Evolutionary conservation across 2,888 invertebrate species (phyloP).

Genomic region (Drosophila prolongata): DNA sequence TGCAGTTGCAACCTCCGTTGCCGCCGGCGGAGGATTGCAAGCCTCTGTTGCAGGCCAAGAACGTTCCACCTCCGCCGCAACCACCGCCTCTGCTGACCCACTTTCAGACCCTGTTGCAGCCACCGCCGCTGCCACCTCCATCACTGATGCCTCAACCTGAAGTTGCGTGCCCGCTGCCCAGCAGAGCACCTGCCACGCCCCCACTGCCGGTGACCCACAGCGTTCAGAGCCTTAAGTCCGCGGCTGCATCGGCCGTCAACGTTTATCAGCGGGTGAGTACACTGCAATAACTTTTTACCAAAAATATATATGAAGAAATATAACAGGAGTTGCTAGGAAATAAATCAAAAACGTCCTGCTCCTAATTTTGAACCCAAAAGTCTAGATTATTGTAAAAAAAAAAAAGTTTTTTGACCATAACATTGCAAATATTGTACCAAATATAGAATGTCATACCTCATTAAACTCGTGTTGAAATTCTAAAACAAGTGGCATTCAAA

Average conservation of each 20-base stretch:
- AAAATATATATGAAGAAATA: no score
- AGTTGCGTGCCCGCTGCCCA: slow-evolving; percentile 9
- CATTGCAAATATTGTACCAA: no score
- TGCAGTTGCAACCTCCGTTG: slow-evolving; percentile 24
- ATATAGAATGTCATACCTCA: no score
- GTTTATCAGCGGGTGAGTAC: slow-evolving; percentile 80
- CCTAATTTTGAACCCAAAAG: no score
- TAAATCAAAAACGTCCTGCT: no score
- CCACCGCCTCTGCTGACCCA: slow-evolving; percentile 53
- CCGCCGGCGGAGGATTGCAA: slow-evolving; percentile 18
- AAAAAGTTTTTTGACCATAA: no score
- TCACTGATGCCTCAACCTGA: neutral
- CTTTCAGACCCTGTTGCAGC: slow-evolving; percentile 33
- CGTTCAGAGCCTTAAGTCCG: slow-evolving; percentile 65
- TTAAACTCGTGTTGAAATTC: no score
- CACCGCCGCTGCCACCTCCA: neutral
- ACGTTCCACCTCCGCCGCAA: slow-evolving; percentile 67
- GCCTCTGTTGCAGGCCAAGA: slow-evolving; percentile 35
- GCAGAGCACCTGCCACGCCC: slow-evolving; percentile 5
- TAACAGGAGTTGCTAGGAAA: no score
- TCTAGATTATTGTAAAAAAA: no score
- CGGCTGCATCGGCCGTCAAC: slow-evolving; percentile 67
- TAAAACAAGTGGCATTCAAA: no score
- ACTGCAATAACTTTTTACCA: neutral
- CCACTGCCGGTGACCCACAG: slow-evolving; percentile 19